Base-by-base conservation (phyloP, 2,888 invertebrate species). In the Drosophila fulvimacula region DNA sequence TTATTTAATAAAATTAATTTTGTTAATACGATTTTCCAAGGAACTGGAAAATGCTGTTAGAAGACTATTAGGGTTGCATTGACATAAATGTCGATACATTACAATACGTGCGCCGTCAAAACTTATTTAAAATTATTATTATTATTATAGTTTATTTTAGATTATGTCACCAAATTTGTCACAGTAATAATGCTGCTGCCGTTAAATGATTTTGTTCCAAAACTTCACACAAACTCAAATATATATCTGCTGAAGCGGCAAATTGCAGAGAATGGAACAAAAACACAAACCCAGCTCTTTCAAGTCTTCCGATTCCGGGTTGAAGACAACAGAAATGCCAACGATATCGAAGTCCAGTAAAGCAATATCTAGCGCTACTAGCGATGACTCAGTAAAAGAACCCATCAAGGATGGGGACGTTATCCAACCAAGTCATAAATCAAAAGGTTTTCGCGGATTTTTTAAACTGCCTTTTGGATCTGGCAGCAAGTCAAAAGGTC, bases 181-280 rank as follows among this genome's bases (percentile, higher is more conserved):
- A 34, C 15, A 51, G 10, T 42, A 48, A 83, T 67, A 62, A 87
- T 84, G 87, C 80, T 84, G 73, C 44, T 78, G 42, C 78, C 82
- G 7, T 32, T 65, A 27, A 66, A 63, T 19, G 57, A 59, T 34
- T 60, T 46, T n/a, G 57, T 63, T 9, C 15, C 62, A 5, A 56
- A 57, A 15, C 51, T 57, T 17, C 11, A 48, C 32, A 34, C 42
- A 10, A 66, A 52, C n/a, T 52, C 68, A 1, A 58, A 52, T 27
- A 64, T 69, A 0, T 58, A 81, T 17, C 17, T 71, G 27, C 53
- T 82, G 1, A 80, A 80, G 24, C 73, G 73, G 3, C 72, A 73
- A 62, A 79, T 79, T 9, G 74, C 68, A 7, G 72, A 82, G 15
- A 27, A 79, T 71, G 81, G 82, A 57, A 75, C 84, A 52, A 69